Conservation (phyloP, 2,888 invertebrate genomes). For the Steinernema hermaphroditum region DNA sequence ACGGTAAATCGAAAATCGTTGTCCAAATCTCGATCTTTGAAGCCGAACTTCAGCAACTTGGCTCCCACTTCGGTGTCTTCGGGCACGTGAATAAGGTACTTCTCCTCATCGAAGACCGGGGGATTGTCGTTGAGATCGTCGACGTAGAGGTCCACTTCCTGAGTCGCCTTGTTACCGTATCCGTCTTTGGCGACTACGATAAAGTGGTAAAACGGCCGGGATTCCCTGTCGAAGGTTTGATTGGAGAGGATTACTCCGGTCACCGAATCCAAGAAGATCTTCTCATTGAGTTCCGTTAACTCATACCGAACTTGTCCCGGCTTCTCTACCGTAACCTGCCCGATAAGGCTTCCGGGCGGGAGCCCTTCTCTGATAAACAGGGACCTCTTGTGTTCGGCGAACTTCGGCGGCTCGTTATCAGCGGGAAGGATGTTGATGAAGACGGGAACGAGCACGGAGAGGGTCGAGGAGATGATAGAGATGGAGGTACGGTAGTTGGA, state of each 20-base stretch:
- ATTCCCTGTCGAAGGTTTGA: neutral
- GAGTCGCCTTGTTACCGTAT: slow-evolving; percentile 8
- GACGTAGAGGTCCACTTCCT: slow-evolving; percentile 21
- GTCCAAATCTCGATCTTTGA: neutral
- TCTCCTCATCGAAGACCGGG: neutral
- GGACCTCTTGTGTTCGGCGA: neutral
- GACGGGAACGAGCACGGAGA: slow-evolving; percentile 18
- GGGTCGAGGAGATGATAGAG: slow-evolving; percentile 19
- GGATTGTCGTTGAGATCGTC: slow-evolving; percentile 16
- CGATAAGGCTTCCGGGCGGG: neutral
- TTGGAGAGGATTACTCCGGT: neutral
- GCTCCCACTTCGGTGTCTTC: slow-evolving; percentile 3
- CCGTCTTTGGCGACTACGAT: slow-evolving; percentile 25
- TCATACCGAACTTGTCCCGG: neutral
- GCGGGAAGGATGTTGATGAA: slow-evolving; percentile 18
- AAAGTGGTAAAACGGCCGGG: neutral
- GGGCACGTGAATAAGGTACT: neutral
- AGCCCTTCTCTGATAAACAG: slow-evolving; percentile 18
- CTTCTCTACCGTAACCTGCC: neutral
- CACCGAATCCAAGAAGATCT: neutral
- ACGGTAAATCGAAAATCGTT: slow-evolving; percentile 23
- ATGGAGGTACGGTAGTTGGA: slow-evolving; percentile 14
- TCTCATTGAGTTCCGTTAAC: neutral
- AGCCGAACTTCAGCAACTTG: neutral
- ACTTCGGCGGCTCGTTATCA: slow-evolving; percentile 16